Base-by-base conservation (phyloP, 2,113 vertebrate species). In the Nycticebus coucang region DNA sequence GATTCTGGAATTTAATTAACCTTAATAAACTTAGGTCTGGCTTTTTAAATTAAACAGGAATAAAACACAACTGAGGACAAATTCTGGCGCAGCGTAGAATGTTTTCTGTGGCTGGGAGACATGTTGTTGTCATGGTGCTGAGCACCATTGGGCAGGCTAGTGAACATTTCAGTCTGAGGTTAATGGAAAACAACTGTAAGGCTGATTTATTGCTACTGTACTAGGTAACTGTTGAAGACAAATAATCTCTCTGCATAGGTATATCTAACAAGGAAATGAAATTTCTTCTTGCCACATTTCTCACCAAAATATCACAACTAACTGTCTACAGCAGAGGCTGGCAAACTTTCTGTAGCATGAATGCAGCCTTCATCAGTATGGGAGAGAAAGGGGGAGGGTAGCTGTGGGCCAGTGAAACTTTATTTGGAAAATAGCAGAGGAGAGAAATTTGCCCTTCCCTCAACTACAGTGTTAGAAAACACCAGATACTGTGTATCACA, bases 1-100 rank as follows among this genome's bases (percentile, higher is more conserved):
- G 50, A 28, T 84, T 59, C 57, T 83, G 35, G 45, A 83, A 78
- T 37, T 91, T 79, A 26, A 87, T 87, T 93, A 91, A 50, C 77
- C 64, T 66, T 77, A 78, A 87, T 83, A 53, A 93, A 83, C 71
- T 83, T 83, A 93, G 45, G 12, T 68, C 77, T 83, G 62, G 33
- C 71, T 95, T 87, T 69, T 93, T 78, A 88, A 94, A 96, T 59
- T 69, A 87, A 62, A 7, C 80, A 86, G 90, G 81, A 82, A 64
- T 82, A 87, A 72, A 35, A 60, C n/a, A 93, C 45, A 93, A 50
- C 69, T 13, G 41, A 93, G 35, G 41, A 55, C 24, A 80, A 10
- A 8, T 24, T 37, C 87, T 50, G 72, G 68, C 22, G 15, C 30
- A 71, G 75, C 17, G 64, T 41, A 88, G 57, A 59, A 35, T 50